Evolutionary conservation across 1,140 invertebrate species (phyloP), one percentile per base, ranked within the genome.

Genomic region (Drosophila albomicans): DNA sequence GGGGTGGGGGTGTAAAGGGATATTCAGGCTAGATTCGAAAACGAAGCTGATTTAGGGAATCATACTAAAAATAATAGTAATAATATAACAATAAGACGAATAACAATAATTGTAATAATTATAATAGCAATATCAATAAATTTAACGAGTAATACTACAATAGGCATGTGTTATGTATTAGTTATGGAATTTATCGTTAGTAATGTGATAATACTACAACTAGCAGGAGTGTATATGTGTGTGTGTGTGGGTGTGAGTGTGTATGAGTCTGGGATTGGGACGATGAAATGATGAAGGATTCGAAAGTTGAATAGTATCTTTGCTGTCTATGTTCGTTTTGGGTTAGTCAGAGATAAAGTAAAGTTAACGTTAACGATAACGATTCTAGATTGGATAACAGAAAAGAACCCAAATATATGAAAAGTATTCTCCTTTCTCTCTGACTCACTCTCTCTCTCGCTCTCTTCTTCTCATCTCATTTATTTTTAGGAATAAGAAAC

Each of bases 401-500:
- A 16, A 54, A 38, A 57, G 48, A 58, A 58, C 45, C 16, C 54
- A 16, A 16, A 61, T 20, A 51, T 57, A 35, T 20, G 5, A 6
- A 61, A 30, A 30, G 30, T 5, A 1, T 58, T 10, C 15, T 54
- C 11, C 38, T 46, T 35, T 49, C 25, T 43, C 38, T 57, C 48
- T 35, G 35, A 4, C 10, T 51, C 48, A 1, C 8, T 61, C 45
- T 62, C 25, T 62, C 2, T 57, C 41, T 52, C 51, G 16, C 35
- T 63, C 51, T 64, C 58, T 45, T 13, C 43, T 20, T 43, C 32
- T 48, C 8, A 16, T 63, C 8, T 58, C 1, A 5, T 16, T 8
- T 32, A 25, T 30, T 54, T 71, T 67, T 51, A 63, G 61, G 46
- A 84, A 88, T 88, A 88, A 85, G 84, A 91, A 91, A 91, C 72